Evolutionary conservation across 1,140 invertebrate species (phyloP).

Genomic region (Chironomus tepperi): DNA sequence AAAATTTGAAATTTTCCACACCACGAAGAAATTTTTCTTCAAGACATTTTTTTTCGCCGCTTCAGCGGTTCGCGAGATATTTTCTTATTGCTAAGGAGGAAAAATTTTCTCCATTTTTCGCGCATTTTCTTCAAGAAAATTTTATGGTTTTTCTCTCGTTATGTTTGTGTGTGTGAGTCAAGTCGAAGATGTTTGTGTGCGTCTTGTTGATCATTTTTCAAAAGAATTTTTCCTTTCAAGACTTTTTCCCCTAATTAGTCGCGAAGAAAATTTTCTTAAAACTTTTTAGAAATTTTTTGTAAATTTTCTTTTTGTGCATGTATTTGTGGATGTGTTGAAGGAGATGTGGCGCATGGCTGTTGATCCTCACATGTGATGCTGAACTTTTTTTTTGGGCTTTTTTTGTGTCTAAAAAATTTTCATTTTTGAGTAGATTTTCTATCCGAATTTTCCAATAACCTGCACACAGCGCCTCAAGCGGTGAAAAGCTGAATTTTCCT

Average conservation of each 20-base stretch:
- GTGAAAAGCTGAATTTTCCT: background rate
- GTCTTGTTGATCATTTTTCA: background rate
- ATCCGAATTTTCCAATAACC: background rate
- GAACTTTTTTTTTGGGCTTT: background rate
- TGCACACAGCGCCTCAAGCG: background rate
- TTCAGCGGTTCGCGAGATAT: background rate
- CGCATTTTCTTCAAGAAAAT: conserved; percentile 1
- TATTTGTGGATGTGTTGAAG: too few species aligned
- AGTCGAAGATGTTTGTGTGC: background rate
- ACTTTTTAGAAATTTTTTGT: too few species aligned
- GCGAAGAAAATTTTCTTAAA: conserved; percentile 2
- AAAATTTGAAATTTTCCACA: background rate
- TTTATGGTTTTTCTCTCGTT: too few species aligned
- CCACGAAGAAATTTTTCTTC: background rate
- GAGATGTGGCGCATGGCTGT: background rate
- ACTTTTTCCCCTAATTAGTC: conserved; percentile 1
- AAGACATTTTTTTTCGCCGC: background rate
- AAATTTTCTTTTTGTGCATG: too few species aligned
- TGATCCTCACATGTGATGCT: background rate
- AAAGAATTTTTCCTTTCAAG: too few species aligned
- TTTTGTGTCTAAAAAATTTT: background rate
- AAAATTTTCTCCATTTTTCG: background rate
- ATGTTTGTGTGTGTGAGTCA: background rate
- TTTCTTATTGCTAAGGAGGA: background rate
- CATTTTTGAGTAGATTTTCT: background rate